These are phyloP conservation scores for Ptychoptera contaminata DNA, from an alignment of 2,888 invertebrate genomes.

Conservation along the genomic window DNA sequence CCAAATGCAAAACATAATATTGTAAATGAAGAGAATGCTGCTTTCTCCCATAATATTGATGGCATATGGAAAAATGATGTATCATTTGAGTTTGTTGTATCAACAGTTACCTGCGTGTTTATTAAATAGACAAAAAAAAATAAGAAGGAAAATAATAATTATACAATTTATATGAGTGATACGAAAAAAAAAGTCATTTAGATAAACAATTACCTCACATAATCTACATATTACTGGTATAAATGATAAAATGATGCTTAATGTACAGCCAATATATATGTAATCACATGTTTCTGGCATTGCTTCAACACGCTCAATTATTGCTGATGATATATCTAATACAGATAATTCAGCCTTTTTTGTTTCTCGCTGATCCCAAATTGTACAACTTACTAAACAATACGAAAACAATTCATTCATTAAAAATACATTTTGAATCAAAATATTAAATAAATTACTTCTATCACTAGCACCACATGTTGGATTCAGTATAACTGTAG, in stretches of 20 bases:
- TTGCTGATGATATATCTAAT: slow-evolving; percentile 85
- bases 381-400: slow-evolving; percentile 75
- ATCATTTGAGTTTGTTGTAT: slow-evolving; percentile 24
- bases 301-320: slow-evolving; percentile 79
- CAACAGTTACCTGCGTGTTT: slow-evolving; percentile 23
- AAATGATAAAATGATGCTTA: slow-evolving; percentile 42
- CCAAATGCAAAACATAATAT: slow-evolving; percentile 38
- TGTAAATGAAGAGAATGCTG: slow-evolving; percentile 29
- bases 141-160: neutral
- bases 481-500: slow-evolving; percentile 59
- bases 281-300: slow-evolving; percentile 67
- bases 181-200: too few relatives aligned
- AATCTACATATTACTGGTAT: slow-evolving; percentile 39
- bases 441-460: slow-evolving; percentile 33
- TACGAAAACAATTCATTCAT: neutral
- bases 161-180: too few relatives aligned
- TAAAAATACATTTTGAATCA: neutral
- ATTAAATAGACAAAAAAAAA: neutral
- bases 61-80: slow-evolving; percentile 29
- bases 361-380: slow-evolving; percentile 83
- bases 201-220: slow-evolving; percentile 19
- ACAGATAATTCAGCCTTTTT: slow-evolving; percentile 89
- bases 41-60: slow-evolving; percentile 27
- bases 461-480: slow-evolving; percentile 53
- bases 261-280: slow-evolving; percentile 49